Evolutionary conservation across 1,140 invertebrate genomes (phyloP).

Genomic region (Oryctes rhinoceros): DNA sequence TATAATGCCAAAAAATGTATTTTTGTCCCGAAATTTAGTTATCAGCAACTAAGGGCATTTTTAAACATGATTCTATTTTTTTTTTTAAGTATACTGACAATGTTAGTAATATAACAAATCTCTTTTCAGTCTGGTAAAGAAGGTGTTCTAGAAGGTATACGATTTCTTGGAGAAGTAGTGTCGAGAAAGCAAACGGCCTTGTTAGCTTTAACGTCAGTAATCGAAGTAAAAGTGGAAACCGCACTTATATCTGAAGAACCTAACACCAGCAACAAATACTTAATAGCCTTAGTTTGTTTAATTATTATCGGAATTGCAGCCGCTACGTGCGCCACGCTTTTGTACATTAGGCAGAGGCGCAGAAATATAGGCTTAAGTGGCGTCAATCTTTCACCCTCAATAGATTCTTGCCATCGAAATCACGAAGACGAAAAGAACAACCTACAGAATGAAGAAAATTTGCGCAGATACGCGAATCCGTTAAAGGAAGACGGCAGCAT

Average conservation of each 20-base stretch:
- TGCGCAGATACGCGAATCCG: conserved; percentile 74
- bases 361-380: conserved; percentile 64
- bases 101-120: neutral
- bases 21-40: too few relatives aligned
- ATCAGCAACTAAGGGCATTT: too few relatives aligned
- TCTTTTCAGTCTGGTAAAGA: conserved; percentile 65
- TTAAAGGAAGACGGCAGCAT: conserved; percentile 66
- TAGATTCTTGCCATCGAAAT: conserved; percentile 69
- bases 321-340: conserved; percentile 60
- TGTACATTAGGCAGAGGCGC: conserved; percentile 66
- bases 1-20: too few relatives aligned
- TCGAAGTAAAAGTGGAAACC: conserved; percentile 82
- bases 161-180: conserved; percentile 74
- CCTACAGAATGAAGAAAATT: conserved; percentile 88
- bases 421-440: conserved; percentile 89
- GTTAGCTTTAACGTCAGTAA: conserved; percentile 75
- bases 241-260: conserved; percentile 69
- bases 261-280: conserved; percentile 60
- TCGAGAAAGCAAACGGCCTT: conserved; percentile 71
- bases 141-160: conserved; percentile 70
- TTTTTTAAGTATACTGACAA: neutral
- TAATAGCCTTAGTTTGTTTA: conserved; percentile 64
- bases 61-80: conserved; percentile 3
- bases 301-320: conserved; percentile 64
- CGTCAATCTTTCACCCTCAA: conserved; percentile 66